Conservation (phyloP, 2,888 invertebrate genomes). For the Helicoverpa assulta region DNA sequence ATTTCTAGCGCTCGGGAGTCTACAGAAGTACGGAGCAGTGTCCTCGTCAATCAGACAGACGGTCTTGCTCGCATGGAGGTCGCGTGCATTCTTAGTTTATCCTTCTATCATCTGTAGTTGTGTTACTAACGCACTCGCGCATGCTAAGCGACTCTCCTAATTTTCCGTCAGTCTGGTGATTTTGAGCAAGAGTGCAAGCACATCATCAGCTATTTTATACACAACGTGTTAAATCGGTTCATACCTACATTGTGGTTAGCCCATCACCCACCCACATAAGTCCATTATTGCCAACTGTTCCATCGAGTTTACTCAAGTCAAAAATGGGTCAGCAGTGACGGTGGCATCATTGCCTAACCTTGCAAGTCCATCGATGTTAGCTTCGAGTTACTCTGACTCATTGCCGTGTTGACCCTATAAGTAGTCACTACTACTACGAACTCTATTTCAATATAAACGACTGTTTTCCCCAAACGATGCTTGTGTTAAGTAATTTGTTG, state of each 20-base stretch:
- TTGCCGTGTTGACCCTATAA: constrained; percentile 1
- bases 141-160: no score
- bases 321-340: not conserved
- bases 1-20: no score
- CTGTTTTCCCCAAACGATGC: constrained; percentile 41
- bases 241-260: not conserved
- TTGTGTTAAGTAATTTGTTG: not conserved
- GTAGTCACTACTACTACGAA: constrained; percentile 34
- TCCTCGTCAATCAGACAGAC: no score
- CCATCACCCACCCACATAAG: no score
- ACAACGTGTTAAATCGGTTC: not conserved
- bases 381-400: not conserved
- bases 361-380: not conserved
- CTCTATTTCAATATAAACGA: constrained; percentile 33
- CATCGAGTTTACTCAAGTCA: not conserved
- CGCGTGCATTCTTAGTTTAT: no score
- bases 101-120: no score
- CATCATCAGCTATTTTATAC: not conserved
- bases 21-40: not conserved
- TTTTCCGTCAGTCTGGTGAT: no score
- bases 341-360: not conserved
- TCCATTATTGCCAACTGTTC: not conserved
- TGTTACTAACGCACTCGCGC: no score
- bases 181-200: no score
- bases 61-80: no score